These are phyloP conservation scores for Crocallis elinguaria DNA, from an alignment of 2,888 invertebrate species.

Conservation along the genomic window DNA sequence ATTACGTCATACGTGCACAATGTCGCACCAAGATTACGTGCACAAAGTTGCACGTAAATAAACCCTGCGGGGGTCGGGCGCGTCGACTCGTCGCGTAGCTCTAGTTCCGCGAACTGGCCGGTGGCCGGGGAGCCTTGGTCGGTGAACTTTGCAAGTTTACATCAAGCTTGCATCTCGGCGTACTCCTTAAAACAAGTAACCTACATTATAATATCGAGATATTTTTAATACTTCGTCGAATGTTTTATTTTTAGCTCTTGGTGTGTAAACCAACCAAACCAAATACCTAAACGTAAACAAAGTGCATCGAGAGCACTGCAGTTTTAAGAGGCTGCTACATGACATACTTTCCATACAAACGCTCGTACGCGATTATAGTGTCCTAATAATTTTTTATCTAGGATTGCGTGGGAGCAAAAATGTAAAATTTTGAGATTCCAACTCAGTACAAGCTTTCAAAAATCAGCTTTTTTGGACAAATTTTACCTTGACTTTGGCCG, in stretches of 20 bases:
- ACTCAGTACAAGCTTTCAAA: too few species aligned
- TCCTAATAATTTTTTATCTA: too few species aligned
- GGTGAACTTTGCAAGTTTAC: constrained; percentile 48
- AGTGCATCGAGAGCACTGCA: constrained; percentile 1
- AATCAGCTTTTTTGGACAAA: too few species aligned
- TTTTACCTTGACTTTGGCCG: too few species aligned
- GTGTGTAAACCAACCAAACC: too few species aligned
- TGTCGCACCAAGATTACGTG: too few species aligned
- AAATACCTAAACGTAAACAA: constrained; percentile 11
- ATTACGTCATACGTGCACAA: too few species aligned
- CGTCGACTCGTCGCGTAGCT: constrained; percentile 10
- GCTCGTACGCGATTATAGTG: too few species aligned
- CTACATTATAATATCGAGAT: constrained; percentile 54
- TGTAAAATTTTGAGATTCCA: too few species aligned
- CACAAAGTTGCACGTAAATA: constrained; percentile 25
- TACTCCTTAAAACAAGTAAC: constrained; percentile 50
- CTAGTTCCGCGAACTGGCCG: constrained; percentile 18
- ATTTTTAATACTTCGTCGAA: constrained; percentile 36
- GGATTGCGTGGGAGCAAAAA: too few species aligned
- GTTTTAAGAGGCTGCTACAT: not conserved
- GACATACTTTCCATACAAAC: too few species aligned
- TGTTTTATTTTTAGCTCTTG: constrained; percentile 34
- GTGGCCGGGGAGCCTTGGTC: constrained; percentile 46
- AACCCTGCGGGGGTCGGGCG: not conserved
- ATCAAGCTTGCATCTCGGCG: constrained; percentile 39